Evolutionary conservation across 2,113 vertebrate genomes (phyloP).

Genomic region (Poeciliopsis prolifica): DNA sequence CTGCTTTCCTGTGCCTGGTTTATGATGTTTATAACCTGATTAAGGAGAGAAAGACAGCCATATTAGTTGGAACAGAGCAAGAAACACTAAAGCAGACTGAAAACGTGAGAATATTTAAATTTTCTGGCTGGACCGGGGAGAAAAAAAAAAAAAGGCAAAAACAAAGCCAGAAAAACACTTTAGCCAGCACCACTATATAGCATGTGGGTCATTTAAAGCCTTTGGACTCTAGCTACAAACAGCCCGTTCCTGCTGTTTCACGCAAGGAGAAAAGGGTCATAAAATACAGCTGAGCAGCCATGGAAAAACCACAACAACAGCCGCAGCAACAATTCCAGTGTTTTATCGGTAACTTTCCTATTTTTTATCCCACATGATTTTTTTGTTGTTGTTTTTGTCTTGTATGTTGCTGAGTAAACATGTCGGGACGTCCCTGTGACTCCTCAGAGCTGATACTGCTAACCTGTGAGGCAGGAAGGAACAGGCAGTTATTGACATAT

Average conservation of each 20-base stretch:
- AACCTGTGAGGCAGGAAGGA: background rate
- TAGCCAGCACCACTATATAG: background rate
- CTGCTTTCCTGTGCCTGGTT: slow-evolving; percentile 96
- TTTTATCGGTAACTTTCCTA: background rate
- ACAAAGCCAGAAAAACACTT: background rate
- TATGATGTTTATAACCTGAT: slow-evolving; percentile 96
- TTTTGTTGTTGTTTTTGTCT: background rate
- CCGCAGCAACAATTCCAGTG: background rate
- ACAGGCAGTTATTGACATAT: too few relatives aligned
- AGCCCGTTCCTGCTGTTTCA: slow-evolving; percentile 8
- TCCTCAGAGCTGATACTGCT: background rate
- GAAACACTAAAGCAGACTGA: background rate
- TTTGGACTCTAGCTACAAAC: slow-evolving; percentile 5
- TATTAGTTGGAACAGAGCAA: background rate
- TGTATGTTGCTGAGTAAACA: background rate
- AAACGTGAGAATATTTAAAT: background rate
- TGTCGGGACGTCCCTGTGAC: background rate
- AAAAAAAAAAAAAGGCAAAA: background rate
- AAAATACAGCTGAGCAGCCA: slow-evolving; percentile 12
- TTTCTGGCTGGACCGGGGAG: background rate
- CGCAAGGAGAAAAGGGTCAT: slow-evolving; percentile 15
- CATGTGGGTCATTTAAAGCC: slow-evolving; percentile 25
- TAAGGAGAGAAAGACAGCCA: background rate
- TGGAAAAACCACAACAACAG: background rate
- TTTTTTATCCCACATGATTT: background rate